Evolutionary conservation across 2,888 invertebrate species (phyloP), one percentile per base, ranked within the genome.

Genomic region (Pyrochroa serraticornis): DNA sequence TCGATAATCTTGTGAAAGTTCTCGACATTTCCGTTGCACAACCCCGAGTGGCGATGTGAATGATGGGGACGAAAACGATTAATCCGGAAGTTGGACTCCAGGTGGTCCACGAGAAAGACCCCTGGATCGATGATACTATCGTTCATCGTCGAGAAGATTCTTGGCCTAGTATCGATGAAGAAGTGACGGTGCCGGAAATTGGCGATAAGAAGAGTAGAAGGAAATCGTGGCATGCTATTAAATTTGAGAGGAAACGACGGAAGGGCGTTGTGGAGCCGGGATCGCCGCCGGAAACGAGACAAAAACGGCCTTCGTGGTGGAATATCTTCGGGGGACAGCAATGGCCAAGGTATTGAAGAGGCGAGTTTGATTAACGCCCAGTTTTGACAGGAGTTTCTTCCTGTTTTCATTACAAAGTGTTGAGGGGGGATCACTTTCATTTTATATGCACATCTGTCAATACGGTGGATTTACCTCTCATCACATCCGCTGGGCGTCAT

Each of bases 271-370:
- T 75, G 6, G 73, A 75, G 7, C 61, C 68, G 30, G 70, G 65
- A n/a, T 64, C 68, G 69, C 70, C 75, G 1, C 71, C 71, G 3
- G 84, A 82, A 72, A 80, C 82, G 35, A 81, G 88, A 30, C 87
- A 91, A 77, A 92, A 92, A 77, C 82, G 92, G 61, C 88, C 89
- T 35, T 92, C 92, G 35, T 93, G 93, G 93, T 93, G 93, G 93
- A 92, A 92, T 77, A 91, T 92, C 63, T 92, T 93, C 76, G 88
- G 90, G 41, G 89, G 90, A 45, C 92, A 93, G 70, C 88, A 87
- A 72, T 85, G 85, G 83, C 82, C 85, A 82, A 89, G 89, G 89
- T 89, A 77, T 13, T n/a, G 45, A 36, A 13, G 41, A 9, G 9
- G 30, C 31, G 44, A 39, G 38, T 9, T 41, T 38, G 32, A 30